phyloP scores from a whole-genome alignment of 2,797 vertebrate genomes.

The Oophaga sylvatica region DNA sequence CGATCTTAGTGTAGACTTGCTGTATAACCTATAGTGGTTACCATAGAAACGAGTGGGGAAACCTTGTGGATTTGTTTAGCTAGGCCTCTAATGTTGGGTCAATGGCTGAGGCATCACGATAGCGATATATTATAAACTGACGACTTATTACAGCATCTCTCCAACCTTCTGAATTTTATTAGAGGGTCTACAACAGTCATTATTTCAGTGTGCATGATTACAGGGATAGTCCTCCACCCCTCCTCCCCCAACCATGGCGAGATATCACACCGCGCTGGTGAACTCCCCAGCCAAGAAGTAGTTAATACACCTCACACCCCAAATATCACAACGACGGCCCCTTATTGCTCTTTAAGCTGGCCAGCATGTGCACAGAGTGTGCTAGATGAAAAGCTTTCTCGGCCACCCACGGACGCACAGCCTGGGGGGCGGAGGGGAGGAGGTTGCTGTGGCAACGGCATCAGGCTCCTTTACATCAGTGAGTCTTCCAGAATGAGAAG shows the following conservation, averaged over 20 bases:
- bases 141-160: not conserved
- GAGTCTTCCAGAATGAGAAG: conserved; percentile 40
- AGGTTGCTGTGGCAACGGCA: conserved; percentile 50
- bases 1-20: no score
- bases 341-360: conserved; percentile 41
- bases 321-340: conserved; percentile 24
- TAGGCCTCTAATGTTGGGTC: not conserved
- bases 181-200: not conserved
- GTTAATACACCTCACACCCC: conserved; percentile 11
- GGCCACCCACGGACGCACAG: conserved; percentile 57
- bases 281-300: not conserved
- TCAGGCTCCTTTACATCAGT: conserved; percentile 58
- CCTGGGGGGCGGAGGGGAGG: conserved; percentile 51
- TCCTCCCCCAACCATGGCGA: no score
- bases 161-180: not conserved
- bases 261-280: not conserved
- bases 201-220: not conserved
- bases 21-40: no score
- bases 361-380: conserved; percentile 55
- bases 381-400: conserved; percentile 55
- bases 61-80: no score
- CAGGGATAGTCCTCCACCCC: no score
- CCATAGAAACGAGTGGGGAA: no score
- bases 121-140: not conserved
- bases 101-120: not conserved